Conservation (phyloP, 2,797 vertebrate genomes). For the Enteromius unitaeniatus region DNA sequence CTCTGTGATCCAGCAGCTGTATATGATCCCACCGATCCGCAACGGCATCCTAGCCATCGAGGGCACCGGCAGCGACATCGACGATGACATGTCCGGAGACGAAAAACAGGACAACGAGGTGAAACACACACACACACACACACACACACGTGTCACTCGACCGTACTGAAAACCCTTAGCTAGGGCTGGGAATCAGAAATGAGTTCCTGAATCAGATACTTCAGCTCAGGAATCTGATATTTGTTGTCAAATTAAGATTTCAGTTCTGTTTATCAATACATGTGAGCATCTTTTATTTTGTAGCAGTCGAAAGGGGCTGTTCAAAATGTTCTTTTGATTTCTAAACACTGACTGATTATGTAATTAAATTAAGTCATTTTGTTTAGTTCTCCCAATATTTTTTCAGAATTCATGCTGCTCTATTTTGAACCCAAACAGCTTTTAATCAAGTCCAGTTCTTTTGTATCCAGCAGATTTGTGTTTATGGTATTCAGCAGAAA, state of each 20-base stretch:
- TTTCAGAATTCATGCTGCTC: too few relatives aligned
- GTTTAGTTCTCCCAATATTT: too few relatives aligned
- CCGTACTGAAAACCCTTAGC: neutral
- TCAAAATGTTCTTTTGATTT: too few relatives aligned
- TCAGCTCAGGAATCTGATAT: too few relatives aligned
- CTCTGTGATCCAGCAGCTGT: conserved; percentile 98
- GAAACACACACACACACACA: conserved; percentile 42
- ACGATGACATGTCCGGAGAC: conserved; percentile 97
- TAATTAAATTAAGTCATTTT: too few relatives aligned
- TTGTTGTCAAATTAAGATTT: too few relatives aligned
- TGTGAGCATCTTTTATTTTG: too few relatives aligned
- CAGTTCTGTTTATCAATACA: neutral
- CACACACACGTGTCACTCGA: neutral
- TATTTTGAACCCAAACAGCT: too few relatives aligned
- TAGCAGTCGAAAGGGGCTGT: too few relatives aligned
- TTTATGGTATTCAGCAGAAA: neutral
- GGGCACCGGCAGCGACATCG: conserved; percentile 95
- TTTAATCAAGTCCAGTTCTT: too few relatives aligned
- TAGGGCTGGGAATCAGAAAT: neutral
- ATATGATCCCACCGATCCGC: conserved; percentile 97
- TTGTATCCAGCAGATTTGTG: neutral
- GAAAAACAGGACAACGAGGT: conserved; percentile 99
- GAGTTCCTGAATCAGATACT: neutral
- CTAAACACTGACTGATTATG: too few relatives aligned
- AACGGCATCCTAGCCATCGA: conserved; percentile 97